Evolutionary conservation across 2,113 vertebrate species (phyloP), one percentile per base, ranked within the genome.

Genomic region (Cavia aperea): DNA sequence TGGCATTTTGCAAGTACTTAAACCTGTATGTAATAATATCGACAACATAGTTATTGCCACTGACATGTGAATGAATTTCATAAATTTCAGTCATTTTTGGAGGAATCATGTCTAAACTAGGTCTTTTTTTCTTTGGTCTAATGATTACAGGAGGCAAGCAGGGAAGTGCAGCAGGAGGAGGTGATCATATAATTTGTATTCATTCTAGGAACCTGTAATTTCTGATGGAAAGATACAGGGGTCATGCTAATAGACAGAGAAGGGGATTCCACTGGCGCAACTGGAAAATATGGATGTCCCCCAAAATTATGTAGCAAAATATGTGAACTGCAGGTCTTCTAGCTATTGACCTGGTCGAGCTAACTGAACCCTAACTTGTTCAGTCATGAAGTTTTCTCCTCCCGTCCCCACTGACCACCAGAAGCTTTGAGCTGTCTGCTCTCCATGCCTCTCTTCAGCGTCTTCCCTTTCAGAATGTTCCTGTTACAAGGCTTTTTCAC

Each of bases 1-100:
- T 72, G 29, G 39, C 81, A 13, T 75, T 96, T 91, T 91, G 31
- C 18, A 84, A 63, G 43, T 46, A 29, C 65, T 72, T 86, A 87
- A 66, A 63, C 86, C 21, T 73, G 8, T 21, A 39, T 1, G 7
- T 31, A 63, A 62, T 33, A 70, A 89, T 72, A 68, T 58, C 82
- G n/a, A 56, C 31, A 87, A 84, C 18, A 33, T 78, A 21, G 14
- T 89, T 91, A 14, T 81, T 26, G 78, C 66, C 39, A 51, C 1
- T 39, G 51, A 56, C n/a, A 78, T 19, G 24, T 26, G 24, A 66
- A 31, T 60, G n/a, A 36, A 81, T 75, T 84, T 86, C 19, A 90
- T 75, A 90, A 87, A 58, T 33, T 70, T 54, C 49, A 65, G 1
- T 60, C 68, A 62, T 18, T 84, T 89, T 85, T 58, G 58, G 31